phyloP scores from a whole-genome alignment of 2,113 vertebrate genomes.

The Sialia sialis region DNA sequence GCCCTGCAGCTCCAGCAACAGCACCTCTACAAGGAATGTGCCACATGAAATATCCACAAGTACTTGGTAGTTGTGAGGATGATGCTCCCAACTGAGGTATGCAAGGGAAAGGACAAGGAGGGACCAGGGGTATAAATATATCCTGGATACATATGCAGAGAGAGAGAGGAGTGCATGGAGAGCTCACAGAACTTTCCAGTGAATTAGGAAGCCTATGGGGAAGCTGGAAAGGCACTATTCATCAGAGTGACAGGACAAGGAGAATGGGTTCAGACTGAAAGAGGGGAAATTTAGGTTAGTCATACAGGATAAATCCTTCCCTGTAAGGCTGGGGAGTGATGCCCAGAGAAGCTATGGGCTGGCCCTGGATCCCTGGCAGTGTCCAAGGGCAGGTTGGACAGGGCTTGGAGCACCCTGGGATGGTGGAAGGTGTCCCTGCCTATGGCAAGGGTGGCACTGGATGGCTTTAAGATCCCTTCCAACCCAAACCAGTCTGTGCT shows the following conservation, averaged over 20 bases:
- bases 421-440: background rate
- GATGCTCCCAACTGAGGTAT: background rate
- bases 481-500: background rate
- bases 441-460: background rate
- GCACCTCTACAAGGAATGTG: background rate
- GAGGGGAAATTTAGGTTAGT: background rate
- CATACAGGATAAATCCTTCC: background rate
- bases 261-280: background rate
- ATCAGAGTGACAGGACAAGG: background rate
- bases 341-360: background rate
- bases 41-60: background rate
- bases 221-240: background rate
- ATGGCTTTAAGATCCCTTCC: background rate
- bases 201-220: accelerated
- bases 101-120: background rate
- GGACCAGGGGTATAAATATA: background rate
- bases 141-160: background rate
- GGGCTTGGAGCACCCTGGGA: background rate
- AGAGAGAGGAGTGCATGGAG: background rate
- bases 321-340: background rate
- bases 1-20: background rate
- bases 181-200: background rate
- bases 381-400: accelerated
- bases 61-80: background rate
- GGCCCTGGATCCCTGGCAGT: background rate